Base-by-base conservation (phyloP, 1,140 invertebrate species). In the Nasonia longicornis region DNA sequence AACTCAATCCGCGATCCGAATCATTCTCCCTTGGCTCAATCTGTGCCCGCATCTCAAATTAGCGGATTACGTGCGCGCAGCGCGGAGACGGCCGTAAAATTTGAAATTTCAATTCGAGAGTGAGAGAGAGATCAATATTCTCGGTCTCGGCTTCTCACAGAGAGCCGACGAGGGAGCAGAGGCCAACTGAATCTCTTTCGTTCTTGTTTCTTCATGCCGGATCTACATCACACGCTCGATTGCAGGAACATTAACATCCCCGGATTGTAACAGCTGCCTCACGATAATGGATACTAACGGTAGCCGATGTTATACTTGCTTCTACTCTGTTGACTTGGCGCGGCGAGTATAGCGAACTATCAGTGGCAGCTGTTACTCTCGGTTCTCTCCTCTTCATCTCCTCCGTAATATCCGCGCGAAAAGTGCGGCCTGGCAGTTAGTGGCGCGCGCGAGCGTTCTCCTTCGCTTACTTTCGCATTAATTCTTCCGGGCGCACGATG, bases 271-370 rank as follows among this genome's bases (percentile, higher is more conserved):
- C 85, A 86, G 84, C 84, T 85, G 83, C 77, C 67, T 79, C 77
- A 73, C 77, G 85, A 14, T 86, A 86, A 85, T 87, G 84, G 84
- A 85, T 86, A 86, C 83, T 86, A 84, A 85, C 81, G 84, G 78
- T 81, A 80, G 74, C 70, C 79, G 58, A 74, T 80, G 78, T 72
- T 79, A 35, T 35, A 82, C 80, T 73, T 63, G 82, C 79, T 72
- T 69, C 83, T 84, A 80, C 82, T 84, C 77, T 63, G 29, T 64
- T 79, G 77, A 83, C 82, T 77, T 82, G 79, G 73, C 80, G 67
- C 38, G 45, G 3, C 66, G 66, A 81, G 81, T 82, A n/a, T 7
- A 20, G 52, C 16, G 80, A 86, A 85, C 84, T 84, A 86, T 87
- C 84, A 81, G 82, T 75, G 86, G 85, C 86, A 86, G 85, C 86